These are phyloP conservation scores for Leucophenga varia DNA, from an alignment of 1,140 invertebrate genomes.

Conservation along the genomic window DNA sequence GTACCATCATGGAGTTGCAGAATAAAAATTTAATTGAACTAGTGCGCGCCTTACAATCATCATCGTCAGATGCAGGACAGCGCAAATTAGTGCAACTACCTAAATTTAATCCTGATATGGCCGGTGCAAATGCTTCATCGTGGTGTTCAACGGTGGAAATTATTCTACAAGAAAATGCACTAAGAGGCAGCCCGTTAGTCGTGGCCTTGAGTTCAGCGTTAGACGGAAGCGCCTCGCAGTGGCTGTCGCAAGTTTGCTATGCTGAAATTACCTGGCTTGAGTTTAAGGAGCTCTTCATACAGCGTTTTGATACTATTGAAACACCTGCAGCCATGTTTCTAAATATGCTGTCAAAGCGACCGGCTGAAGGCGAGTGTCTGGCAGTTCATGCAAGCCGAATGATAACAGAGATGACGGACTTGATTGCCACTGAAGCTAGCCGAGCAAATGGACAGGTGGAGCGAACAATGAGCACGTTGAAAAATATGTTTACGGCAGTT, in stretches of 20 bases:
- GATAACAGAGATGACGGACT: slow-evolving; percentile 13
- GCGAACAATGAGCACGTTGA: slow-evolving; percentile 29
- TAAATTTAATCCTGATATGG: slow-evolving; percentile 11
- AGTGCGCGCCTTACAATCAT: too few relatives aligned
- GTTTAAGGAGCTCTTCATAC: slow-evolving; percentile 31
- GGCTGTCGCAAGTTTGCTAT: slow-evolving; percentile 33
- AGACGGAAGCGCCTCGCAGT: slow-evolving; percentile 23
- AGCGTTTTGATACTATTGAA: slow-evolving; percentile 32
- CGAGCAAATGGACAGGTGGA: too few relatives aligned
- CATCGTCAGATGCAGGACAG: not conserved
- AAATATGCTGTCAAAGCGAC: slow-evolving; percentile 15
- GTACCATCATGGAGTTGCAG: too few relatives aligned
- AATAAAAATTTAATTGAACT: too few relatives aligned
- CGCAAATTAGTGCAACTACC: slow-evolving; percentile 6
- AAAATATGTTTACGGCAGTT: slow-evolving; percentile 34
- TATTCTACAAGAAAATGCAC: slow-evolving; percentile 8
- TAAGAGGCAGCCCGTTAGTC: slow-evolving; percentile 12
- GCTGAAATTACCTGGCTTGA: slow-evolving; percentile 36
- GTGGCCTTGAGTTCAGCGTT: slow-evolving; percentile 9
- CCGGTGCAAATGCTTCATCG: slow-evolving; percentile 9
- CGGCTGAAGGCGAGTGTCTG: slow-evolving; percentile 12
- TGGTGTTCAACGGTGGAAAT: slow-evolving; percentile 11
- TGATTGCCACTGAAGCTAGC: too few relatives aligned
- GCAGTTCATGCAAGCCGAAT: slow-evolving; percentile 15
- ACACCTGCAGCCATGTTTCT: slow-evolving; percentile 33